phyloP scores from a whole-genome alignment of 2,888 invertebrate species.

The Octodonta nipae region DNA sequence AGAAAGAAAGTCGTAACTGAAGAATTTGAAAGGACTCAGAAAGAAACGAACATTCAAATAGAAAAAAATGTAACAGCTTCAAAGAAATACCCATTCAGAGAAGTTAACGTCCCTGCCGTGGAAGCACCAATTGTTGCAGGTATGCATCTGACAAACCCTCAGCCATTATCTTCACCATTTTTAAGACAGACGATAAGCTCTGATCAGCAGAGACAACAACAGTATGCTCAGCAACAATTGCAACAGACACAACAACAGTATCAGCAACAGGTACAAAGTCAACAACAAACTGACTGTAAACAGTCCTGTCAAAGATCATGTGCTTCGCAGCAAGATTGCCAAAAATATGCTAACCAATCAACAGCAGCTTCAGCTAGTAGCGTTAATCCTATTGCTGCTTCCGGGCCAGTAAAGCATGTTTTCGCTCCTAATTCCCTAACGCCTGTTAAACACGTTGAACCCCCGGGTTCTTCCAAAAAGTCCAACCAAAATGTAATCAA shows the following conservation, averaged over 20 bases:
- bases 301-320: too few relatives aligned
- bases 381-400: constrained; percentile 4
- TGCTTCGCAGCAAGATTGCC: neutral
- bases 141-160: constrained; percentile 31
- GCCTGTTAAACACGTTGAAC: constrained; percentile 21
- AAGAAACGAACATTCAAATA: constrained; percentile 51
- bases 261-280: neutral
- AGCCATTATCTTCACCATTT: constrained; percentile 16
- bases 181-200: neutral
- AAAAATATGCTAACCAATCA: constrained; percentile 3
- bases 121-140: constrained; percentile 20
- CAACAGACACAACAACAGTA: too few relatives aligned
- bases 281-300: too few relatives aligned
- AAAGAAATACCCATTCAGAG: constrained; percentile 21
- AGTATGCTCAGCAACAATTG: constrained; percentile 2
- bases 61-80: constrained; percentile 27
- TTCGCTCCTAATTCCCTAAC: constrained; percentile 18
- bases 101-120: constrained; percentile 21
- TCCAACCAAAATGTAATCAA: constrained; percentile 25
- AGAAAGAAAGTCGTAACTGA: constrained; percentile 51
- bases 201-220: constrained; percentile 2
- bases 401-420: constrained; percentile 14
- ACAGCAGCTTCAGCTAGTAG: constrained; percentile 1
- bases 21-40: constrained; percentile 53
- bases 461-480: constrained; percentile 22